These are phyloP conservation scores for Trididemnum clinides DNA, from an alignment of 23 tunicate genomes.

Conservation along the genomic window DNA sequence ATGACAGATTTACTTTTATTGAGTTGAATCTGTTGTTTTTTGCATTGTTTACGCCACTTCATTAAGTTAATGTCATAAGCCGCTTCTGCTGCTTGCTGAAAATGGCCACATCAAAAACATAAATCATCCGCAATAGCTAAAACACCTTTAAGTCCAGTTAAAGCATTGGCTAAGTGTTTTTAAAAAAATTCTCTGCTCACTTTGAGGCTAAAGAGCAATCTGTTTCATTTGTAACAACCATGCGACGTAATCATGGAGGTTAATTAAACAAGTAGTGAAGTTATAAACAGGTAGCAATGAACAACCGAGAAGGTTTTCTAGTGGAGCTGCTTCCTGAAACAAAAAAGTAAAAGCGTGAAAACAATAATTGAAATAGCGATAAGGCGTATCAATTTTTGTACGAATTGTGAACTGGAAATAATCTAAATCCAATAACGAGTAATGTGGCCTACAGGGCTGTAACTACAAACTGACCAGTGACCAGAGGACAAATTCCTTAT, in stretches of 20 bases:
- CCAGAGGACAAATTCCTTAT: too few species aligned
- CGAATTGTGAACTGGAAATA: too few species aligned
- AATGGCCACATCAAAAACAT: not conserved
- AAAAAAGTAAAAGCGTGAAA: too few species aligned
- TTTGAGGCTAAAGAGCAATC: conserved; percentile 7
- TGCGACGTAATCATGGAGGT: conserved; percentile 14
- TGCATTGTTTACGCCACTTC: not conserved
- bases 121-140: conserved; percentile 22
- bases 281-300: too few species aligned
- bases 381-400: too few species aligned
- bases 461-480: too few species aligned
- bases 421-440: too few species aligned
- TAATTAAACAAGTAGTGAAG: too few species aligned
- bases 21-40: not conserved
- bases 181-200: conserved; percentile 32
- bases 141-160: not conserved
- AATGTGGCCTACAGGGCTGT: too few species aligned
- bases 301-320: too few species aligned
- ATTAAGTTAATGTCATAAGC: not conserved
- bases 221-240: not conserved
- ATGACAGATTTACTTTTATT: conserved; percentile 14
- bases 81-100: not conserved
- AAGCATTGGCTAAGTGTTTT: not conserved
- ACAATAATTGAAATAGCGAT: too few species aligned
- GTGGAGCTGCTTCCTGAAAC: too few species aligned